Evolutionary conservation across 1,140 invertebrate genomes (phyloP), one percentile per base, ranked within the genome.

Genomic region (Euborellia annulipes): DNA sequence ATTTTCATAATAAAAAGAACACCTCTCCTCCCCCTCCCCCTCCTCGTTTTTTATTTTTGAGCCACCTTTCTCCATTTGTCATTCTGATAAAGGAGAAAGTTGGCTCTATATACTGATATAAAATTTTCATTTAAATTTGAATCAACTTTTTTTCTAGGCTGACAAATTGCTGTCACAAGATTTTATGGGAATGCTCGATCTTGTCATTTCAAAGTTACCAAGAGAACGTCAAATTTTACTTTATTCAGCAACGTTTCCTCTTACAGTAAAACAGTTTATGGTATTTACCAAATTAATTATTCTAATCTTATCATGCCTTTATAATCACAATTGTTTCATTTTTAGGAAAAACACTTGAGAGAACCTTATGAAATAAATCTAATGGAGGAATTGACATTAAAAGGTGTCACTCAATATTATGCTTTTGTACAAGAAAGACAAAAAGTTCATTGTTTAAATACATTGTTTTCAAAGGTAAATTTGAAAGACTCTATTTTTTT

Each of bases 391-490:
- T 71, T 99, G 50, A 99, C 96, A 49, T 65, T 99, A 34, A 98
- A 98, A 67, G 96, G 96, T 65, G 93, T 99, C 42, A 98, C 96
- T 53, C 96, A 99, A 69, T 99, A 98, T 76, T 99, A 99, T 72
- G 96, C 95, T 56, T 99, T 97, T 76, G 96, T 99, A 52, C 94
- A 98, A 70, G 96, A 99, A 72, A 84, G 91, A 62, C 95, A 99
- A 67, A 99, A 99, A 73, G 96, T 99, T 51, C 95, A 98, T 68
- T 99, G 96, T 69, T 75, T 99, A 62, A 99, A 99, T 70, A 99
- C 96, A 57, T 72, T 99, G 53, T 99, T 99, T 72, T 96, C 93
- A 51, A 98, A 98, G 76, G 85, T 90, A 66, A 67, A 58, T 55
- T 43, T n/a, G n/a, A n/a, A n/a, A n/a, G n/a, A n/a, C 48, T n/a